These are phyloP conservation scores for Drosophila prosaltans DNA, from an alignment of 1,140 invertebrate species.

Conservation along the genomic window DNA sequence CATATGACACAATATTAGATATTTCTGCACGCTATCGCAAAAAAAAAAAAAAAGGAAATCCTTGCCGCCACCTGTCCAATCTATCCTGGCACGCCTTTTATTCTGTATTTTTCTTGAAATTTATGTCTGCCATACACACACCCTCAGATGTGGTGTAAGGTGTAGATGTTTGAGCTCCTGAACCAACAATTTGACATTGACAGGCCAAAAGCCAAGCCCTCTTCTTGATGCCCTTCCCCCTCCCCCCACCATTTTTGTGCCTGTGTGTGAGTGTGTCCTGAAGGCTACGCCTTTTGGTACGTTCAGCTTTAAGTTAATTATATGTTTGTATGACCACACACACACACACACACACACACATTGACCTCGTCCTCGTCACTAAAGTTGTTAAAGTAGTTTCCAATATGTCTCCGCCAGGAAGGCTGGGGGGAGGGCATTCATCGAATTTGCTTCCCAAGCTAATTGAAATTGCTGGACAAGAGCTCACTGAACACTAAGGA, in stretches of 20 bases:
- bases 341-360: conserved; percentile 11
- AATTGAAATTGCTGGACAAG: conserved; percentile 5
- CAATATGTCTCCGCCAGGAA: background rate
- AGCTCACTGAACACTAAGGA: background rate
- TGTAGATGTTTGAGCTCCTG: background rate
- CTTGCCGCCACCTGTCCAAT: background rate
- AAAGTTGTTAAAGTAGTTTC: conserved; percentile 11
- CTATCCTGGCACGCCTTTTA: conserved; percentile 15
- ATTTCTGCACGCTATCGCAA: conserved; percentile 7
- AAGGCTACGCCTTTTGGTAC: conserved; percentile 29
- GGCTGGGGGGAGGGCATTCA: background rate
- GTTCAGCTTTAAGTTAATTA: background rate
- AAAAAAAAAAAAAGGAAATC: background rate
- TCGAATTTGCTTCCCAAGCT: conserved; percentile 3
- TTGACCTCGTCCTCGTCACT: conserved; percentile 7
- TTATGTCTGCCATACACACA: conserved; percentile 11
- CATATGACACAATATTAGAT: conserved; percentile 14
- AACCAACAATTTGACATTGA: conserved; percentile 48
- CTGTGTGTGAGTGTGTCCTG: background rate
- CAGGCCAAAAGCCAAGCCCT: conserved; percentile 43
- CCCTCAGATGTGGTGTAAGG: background rate
- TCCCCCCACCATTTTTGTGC: background rate
- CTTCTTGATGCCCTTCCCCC: background rate
- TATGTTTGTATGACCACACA: conserved; percentile 16
- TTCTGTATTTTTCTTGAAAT: conserved; percentile 11